Conservation (phyloP, 2,113 vertebrate species). For the Acrocephalus kingi region DNA sequence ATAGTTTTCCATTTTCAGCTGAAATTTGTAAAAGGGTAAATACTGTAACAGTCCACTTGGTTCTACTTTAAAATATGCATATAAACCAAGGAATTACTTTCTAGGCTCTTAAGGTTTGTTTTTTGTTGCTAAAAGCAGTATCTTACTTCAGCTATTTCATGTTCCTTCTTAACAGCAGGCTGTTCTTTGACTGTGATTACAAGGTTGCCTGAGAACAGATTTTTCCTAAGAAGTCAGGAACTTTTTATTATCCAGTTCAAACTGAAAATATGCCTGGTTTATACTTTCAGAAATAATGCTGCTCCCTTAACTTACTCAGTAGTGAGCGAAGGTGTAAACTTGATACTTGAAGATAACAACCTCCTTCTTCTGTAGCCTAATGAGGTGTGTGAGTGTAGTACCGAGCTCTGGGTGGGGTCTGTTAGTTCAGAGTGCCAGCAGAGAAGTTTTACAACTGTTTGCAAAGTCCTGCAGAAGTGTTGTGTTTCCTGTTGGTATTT, state of each 20-base stretch:
- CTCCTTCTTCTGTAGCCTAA: neutral
- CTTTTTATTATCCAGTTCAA: neutral
- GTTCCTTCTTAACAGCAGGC: neutral
- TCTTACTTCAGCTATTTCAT: neutral
- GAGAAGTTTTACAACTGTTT: neutral
- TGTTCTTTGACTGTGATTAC: neutral
- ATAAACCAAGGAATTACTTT: neutral
- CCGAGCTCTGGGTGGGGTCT: neutral
- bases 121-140: neutral
- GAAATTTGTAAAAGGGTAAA: neutral
- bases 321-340: neutral
- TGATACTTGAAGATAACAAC: neutral
- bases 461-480: neutral
- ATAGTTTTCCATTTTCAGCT: neutral
- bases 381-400: fast-evolving
- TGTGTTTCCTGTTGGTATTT: neutral
- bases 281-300: neutral
- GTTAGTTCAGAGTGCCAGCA: neutral
- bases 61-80: neutral
- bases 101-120: neutral
- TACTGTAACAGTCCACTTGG: neutral
- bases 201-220: neutral
- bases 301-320: neutral
- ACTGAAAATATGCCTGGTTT: neutral
- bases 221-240: neutral